Evolutionary conservation across 2,888 invertebrate species (phyloP).

Genomic region (Ornithoptera alexandrae): DNA sequence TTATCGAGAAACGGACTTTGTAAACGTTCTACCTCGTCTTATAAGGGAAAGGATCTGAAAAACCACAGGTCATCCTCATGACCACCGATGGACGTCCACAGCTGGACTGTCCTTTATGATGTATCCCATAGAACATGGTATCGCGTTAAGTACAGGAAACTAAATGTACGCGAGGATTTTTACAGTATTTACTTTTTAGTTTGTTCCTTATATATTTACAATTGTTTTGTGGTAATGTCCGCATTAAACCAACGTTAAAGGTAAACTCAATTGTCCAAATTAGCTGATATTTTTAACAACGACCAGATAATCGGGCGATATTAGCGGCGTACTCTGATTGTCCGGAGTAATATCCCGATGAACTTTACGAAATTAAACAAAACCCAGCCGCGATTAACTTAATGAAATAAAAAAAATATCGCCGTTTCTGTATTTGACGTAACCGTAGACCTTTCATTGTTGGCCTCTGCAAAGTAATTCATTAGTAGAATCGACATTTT

Average conservation of each 20-base stretch:
- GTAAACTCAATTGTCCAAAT: slow-evolving; percentile 41
- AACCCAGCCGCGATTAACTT: slow-evolving; percentile 22
- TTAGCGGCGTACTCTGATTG: slow-evolving; percentile 33
- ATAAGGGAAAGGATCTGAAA: too few species aligned
- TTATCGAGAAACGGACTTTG: too few species aligned
- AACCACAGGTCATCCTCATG: too few species aligned
- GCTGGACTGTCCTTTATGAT: too few species aligned
- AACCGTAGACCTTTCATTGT: background rate
- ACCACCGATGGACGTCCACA: too few species aligned
- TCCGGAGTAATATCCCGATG: slow-evolving; percentile 31
- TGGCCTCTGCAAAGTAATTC: background rate
- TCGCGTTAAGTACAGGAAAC: too few species aligned
- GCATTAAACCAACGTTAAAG: slow-evolving; percentile 29
- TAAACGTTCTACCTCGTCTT: too few species aligned
- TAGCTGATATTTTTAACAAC: slow-evolving; percentile 52
- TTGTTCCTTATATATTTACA: background rate
- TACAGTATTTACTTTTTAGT: too few species aligned
- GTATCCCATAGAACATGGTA: too few species aligned
- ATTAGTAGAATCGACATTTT: background rate
- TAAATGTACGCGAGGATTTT: too few species aligned
- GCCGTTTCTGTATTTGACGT: slow-evolving; percentile 1
- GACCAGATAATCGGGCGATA: slow-evolving; percentile 51
- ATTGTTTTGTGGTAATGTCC: slow-evolving; percentile 35
- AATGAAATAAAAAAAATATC: slow-evolving; percentile 31
- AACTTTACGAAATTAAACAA: slow-evolving; percentile 27